Conservation (phyloP, 2,888 invertebrate species). For the Adelognathus sp. region DNA sequence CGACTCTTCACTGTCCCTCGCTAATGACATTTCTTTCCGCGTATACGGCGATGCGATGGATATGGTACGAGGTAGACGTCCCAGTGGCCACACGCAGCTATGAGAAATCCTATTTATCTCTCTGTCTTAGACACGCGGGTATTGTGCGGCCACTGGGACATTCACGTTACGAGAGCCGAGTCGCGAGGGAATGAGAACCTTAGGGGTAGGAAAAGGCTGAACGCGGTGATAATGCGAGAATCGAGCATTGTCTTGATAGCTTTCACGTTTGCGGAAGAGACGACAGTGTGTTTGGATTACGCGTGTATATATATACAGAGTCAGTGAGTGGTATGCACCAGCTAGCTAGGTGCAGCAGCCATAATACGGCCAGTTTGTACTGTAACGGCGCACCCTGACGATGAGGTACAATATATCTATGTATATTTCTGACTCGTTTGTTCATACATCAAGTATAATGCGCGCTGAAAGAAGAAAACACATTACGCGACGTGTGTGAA, state of each 20-base stretch:
- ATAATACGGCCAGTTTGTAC: slow-evolving; percentile 45
- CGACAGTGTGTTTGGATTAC: background rate
- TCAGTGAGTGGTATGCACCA: background rate
- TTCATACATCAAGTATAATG: slow-evolving; percentile 8
- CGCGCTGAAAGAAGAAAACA: background rate
- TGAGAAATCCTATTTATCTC: too few species aligned
- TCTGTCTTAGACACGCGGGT: too few species aligned
- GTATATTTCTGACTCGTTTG: slow-evolving; percentile 11
- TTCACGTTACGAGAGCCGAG: background rate
- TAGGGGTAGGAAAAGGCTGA: background rate
- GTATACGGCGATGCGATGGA: background rate
- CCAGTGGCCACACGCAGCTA: too few species aligned
- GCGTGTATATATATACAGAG: background rate
- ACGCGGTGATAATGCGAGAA: slow-evolving; percentile 28
- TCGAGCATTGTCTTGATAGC: slow-evolving; percentile 48
- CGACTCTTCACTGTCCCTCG: slow-evolving; percentile 40
- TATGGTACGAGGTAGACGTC: too few species aligned
- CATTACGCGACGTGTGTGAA: background rate
- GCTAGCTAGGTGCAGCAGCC: slow-evolving; percentile 21
- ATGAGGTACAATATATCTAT: background rate
- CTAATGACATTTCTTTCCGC: slow-evolving; percentile 55
- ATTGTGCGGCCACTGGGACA: too few species aligned
- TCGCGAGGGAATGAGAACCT: background rate
- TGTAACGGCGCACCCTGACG: slow-evolving; percentile 15
- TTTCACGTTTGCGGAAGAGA: slow-evolving; percentile 32